Evolutionary conservation across 2,888 invertebrate genomes (phyloP).

Genomic region (Periphyllus acericola): DNA sequence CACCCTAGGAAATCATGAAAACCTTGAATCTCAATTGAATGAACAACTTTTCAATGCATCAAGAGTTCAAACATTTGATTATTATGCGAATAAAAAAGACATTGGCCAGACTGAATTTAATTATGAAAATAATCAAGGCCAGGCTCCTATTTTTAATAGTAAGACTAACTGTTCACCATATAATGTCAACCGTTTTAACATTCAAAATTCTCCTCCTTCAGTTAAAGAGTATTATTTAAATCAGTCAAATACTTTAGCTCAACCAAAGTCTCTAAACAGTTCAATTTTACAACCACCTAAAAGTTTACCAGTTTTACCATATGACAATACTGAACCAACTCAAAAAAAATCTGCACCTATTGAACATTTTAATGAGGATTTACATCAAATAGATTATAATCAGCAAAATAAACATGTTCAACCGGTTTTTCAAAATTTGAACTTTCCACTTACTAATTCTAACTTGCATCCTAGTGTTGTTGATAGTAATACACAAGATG

Average conservation of each 20-base stretch:
- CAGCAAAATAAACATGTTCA: constrained; percentile 8
- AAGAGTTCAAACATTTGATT: constrained; percentile 3
- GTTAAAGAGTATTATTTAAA: neutral
- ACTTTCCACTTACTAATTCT: constrained; percentile 7
- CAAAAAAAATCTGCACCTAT: neutral
- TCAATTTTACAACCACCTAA: constrained; percentile 17
- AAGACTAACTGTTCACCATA: neutral
- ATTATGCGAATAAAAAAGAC: constrained; percentile 25
- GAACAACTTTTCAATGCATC: neutral
- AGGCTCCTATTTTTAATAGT: neutral
- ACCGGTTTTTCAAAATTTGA: neutral
- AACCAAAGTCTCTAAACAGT: constrained; percentile 17
- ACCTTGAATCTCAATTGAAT: constrained; percentile 15
- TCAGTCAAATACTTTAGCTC: constrained; percentile 17
- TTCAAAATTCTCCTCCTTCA: constrained; percentile 19
- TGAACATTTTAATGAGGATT: neutral
- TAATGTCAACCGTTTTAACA: constrained; percentile 6
- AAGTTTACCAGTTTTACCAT: constrained; percentile 4
- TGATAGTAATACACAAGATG: constrained; percentile 2
- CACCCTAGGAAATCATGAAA: constrained; percentile 36
- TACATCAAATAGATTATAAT: neutral
- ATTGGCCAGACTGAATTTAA: neutral
- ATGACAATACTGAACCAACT: neutral
- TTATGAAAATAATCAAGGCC: constrained; percentile 25
- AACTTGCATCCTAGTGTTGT: constrained; percentile 1